Evolutionary conservation across 2,888 invertebrate species (phyloP).

Genomic region (Bombylius discolor): DNA sequence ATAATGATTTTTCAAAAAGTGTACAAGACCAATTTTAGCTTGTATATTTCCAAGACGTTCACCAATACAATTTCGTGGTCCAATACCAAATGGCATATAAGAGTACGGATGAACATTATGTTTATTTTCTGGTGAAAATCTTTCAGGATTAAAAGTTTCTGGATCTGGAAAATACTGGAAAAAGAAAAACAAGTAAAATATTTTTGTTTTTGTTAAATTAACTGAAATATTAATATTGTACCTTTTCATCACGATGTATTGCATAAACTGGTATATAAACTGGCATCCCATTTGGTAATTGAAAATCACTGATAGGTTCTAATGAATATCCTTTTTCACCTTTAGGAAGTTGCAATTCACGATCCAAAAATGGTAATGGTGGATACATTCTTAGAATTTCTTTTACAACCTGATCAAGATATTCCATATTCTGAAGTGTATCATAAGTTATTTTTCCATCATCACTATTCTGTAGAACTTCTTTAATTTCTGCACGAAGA

Average conservation of each 20-base stretch:
- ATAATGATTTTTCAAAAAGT: conserved; percentile 28
- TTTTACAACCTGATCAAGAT: conserved; percentile 24
- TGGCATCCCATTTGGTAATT: conserved; percentile 29
- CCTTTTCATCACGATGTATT: conserved; percentile 31
- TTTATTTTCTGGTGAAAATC: conserved; percentile 30
- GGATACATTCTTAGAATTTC: conserved; percentile 33
- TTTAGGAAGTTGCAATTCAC: conserved; percentile 24
- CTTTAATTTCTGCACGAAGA: conserved; percentile 25
- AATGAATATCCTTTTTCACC: conserved; percentile 22
- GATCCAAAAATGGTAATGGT: conserved; percentile 31
- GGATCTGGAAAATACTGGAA: conserved; percentile 27
- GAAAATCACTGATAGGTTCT: conserved; percentile 21
- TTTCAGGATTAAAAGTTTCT: conserved; percentile 30
- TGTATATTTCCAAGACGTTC: conserved; percentile 30
- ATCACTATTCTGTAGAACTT: conserved; percentile 14
- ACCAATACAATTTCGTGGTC: conserved; percentile 33
- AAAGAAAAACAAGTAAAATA: too few species aligned
- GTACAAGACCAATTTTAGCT: conserved; percentile 27
- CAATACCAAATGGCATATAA: conserved; percentile 29
- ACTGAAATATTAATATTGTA: conserved; percentile 7
- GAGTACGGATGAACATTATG: conserved; percentile 27
- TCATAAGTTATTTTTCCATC: conserved; percentile 23
- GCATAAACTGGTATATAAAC: conserved; percentile 29
- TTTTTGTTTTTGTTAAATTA: too few species aligned
- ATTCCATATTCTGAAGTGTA: conserved; percentile 23